A percentile compares a stretch with the other conserved stretches of the same genome.
Conservation (phyloP, 1,140 invertebrate species). For the Aphelenchoides avenae region DNA sequence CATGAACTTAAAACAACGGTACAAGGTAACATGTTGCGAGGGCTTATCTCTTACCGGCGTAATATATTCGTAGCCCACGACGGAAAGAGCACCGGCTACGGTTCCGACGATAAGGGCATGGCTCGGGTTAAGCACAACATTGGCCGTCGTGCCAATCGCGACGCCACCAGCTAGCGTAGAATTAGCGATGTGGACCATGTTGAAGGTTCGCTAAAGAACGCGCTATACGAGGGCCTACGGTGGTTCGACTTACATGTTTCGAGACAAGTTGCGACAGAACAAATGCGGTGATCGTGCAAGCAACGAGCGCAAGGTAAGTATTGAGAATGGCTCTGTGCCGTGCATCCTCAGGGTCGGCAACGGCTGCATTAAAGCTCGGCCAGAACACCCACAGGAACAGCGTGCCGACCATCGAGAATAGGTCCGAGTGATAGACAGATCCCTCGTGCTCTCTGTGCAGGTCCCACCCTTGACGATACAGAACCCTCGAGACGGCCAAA, state of each 20-base stretch:
- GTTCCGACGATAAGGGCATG: slow-evolving; percentile 77
- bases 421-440: slow-evolving; percentile 61
- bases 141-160: slow-evolving; percentile 66
- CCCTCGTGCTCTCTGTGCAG: slow-evolving; percentile 56
- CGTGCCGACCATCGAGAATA: slow-evolving; percentile 52
- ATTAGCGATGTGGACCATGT: slow-evolving; percentile 57
- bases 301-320: slow-evolving; percentile 61
- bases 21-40: too few relatives aligned
- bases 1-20: too few relatives aligned
- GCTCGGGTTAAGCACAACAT: slow-evolving; percentile 72
- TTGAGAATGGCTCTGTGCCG: slow-evolving; percentile 62
- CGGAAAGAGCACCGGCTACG: slow-evolving; percentile 74
- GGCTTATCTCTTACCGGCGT: too few relatives aligned
- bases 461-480: slow-evolving; percentile 50
- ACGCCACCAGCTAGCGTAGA: slow-evolving; percentile 65
- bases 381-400: slow-evolving; percentile 63
- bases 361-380: slow-evolving; percentile 60
- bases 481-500: slow-evolving; percentile 33
- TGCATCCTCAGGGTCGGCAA: slow-evolving; percentile 57
- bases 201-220: slow-evolving; percentile 24
- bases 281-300: slow-evolving; percentile 61
- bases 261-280: slow-evolving; percentile 59
- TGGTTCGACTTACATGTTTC: slow-evolving; percentile 11
- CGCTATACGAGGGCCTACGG: too few relatives aligned
- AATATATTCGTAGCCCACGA: too few relatives aligned